phyloP scores from a whole-genome alignment of 2,113 vertebrate genomes.

The Poecile atricapillus region DNA sequence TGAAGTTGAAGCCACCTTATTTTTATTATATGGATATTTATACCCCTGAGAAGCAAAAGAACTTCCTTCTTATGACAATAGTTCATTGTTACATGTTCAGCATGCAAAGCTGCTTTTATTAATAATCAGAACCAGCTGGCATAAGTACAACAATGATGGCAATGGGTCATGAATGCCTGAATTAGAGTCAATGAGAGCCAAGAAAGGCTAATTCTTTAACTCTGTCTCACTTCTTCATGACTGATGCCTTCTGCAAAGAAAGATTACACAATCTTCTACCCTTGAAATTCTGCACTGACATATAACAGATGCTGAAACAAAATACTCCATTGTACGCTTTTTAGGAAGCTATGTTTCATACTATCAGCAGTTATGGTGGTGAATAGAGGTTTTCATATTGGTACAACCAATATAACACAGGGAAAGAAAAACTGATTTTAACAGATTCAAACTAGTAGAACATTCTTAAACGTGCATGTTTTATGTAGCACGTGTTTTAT shows the following conservation, averaged over 20 bases:
- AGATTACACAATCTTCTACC: slow-evolving; percentile 46
- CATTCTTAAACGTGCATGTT: background rate
- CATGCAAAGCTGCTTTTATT: slow-evolving; percentile 68
- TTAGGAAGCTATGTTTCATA: slow-evolving; percentile 69
- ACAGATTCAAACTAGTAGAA: slow-evolving; percentile 49
- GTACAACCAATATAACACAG: slow-evolving; percentile 41
- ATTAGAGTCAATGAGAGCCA: slow-evolving; percentile 66
- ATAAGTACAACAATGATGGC: slow-evolving; percentile 62
- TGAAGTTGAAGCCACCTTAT: slow-evolving; percentile 36
- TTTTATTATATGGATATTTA: slow-evolving; percentile 66
- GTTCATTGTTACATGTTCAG: slow-evolving; percentile 74
- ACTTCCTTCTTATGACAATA: slow-evolving; percentile 56
- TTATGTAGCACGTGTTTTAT: background rate
- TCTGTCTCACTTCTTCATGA: slow-evolving; percentile 65
- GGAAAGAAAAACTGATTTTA: slow-evolving; percentile 42
- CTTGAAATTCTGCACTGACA: slow-evolving; percentile 61
- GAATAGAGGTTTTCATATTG: slow-evolving; percentile 64
- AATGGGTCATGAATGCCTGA: slow-evolving; percentile 67
- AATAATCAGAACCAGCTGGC: slow-evolving; percentile 77
- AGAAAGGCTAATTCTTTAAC: slow-evolving; percentile 65
- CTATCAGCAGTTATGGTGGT: slow-evolving; percentile 38
- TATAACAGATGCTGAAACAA: slow-evolving; percentile 70
- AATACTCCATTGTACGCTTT: slow-evolving; percentile 62
- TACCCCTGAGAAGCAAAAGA: slow-evolving; percentile 65
- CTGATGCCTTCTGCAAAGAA: slow-evolving; percentile 71